Conservation (phyloP, 2,113 vertebrate species). For the Mirounga angustirostris region DNA sequence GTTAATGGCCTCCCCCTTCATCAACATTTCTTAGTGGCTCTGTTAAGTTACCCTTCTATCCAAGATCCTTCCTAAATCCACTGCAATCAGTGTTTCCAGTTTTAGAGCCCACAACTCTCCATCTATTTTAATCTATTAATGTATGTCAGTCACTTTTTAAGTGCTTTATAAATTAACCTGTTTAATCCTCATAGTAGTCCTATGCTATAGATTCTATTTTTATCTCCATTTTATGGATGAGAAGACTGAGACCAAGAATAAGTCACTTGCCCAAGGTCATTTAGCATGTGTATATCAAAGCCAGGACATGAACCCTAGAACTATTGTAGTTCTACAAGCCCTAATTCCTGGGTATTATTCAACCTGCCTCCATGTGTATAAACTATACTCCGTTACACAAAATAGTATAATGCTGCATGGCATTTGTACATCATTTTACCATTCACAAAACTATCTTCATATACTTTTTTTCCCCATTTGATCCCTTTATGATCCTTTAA, state of each 20-base stretch:
- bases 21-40: background rate
- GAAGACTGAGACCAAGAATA: background rate
- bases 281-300: background rate
- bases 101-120: background rate
- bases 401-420: background rate
- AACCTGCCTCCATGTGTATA: background rate
- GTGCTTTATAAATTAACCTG: background rate
- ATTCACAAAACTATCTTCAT: background rate
- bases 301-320: background rate
- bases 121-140: background rate
- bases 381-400: background rate
- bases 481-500: background rate
- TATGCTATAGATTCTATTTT: background rate
- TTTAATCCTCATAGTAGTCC: background rate
- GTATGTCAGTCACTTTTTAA: background rate
- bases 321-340: background rate
- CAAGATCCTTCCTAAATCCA: background rate
- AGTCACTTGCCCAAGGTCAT: background rate
- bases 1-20: background rate
- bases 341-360: background rate
- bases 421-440: background rate
- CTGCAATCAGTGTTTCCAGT: background rate
- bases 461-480: background rate
- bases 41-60: background rate
- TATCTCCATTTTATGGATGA: background rate